These are phyloP conservation scores for Parascotia fuliginaria DNA, from an alignment of 2,888 invertebrate species.

Conservation along the genomic window DNA sequence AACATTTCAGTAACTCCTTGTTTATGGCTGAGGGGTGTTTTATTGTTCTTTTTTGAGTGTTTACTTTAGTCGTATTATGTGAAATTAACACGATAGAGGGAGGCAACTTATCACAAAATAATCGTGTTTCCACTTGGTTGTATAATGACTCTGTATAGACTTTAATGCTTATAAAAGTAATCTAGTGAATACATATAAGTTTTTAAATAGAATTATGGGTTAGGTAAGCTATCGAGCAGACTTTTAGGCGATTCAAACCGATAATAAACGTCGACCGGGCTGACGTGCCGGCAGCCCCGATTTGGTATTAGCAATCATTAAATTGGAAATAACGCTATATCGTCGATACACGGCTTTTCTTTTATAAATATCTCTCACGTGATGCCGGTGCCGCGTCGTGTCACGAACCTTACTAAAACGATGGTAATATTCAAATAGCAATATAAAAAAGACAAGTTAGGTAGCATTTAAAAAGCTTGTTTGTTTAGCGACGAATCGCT, in stretches of 20 bases:
- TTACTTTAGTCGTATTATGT: slow-evolving; percentile 55
- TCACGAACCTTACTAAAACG: slow-evolving; percentile 81
- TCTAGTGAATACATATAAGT: slow-evolving; percentile 32
- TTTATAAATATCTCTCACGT: slow-evolving; percentile 86
- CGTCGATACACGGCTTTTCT: slow-evolving; percentile 82
- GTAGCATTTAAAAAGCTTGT: slow-evolving; percentile 86
- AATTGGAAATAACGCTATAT: slow-evolving; percentile 85
- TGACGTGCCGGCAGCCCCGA: slow-evolving; percentile 78
- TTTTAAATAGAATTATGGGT: slow-evolving; percentile 45
- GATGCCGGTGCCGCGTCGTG: slow-evolving; percentile 82
- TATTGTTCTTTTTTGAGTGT: slow-evolving; percentile 68
- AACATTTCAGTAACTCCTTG: slow-evolving; percentile 78
- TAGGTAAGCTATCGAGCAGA: slow-evolving; percentile 46
- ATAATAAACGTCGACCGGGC: slow-evolving; percentile 65
- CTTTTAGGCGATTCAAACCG: slow-evolving; percentile 53
- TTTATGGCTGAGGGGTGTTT: slow-evolving; percentile 77
- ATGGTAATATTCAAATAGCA: slow-evolving; percentile 85
- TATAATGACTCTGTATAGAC: slow-evolving; percentile 6
- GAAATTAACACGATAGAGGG: slow-evolving; percentile 53
- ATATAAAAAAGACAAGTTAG: slow-evolving; percentile 86
- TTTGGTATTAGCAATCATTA: slow-evolving; percentile 84
- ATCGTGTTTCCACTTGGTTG: slow-evolving; percentile 3
- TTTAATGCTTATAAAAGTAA: slow-evolving; percentile 14
- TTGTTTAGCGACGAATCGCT: slow-evolving; percentile 83
- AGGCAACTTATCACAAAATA: slow-evolving; percentile 20